These are phyloP conservation scores for Sclerurus mexicanus DNA, from an alignment of 2,113 vertebrate species.

Conservation along the genomic window DNA sequence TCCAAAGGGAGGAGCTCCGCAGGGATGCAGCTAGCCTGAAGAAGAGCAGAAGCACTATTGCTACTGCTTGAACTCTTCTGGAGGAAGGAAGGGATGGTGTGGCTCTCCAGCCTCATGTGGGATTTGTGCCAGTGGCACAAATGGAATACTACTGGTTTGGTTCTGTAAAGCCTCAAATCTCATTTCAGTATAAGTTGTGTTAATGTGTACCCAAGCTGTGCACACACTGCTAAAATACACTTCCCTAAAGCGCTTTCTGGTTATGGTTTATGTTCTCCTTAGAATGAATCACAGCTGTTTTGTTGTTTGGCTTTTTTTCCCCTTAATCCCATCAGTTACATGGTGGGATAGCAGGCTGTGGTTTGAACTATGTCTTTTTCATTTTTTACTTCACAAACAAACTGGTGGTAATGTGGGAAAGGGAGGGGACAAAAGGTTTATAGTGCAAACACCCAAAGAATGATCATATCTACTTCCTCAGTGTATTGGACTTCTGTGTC, in stretches of 20 bases:
- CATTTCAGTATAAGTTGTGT: not conserved
- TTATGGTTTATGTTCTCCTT: conserved; percentile 3
- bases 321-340: not conserved
- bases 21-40: not conserved
- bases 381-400: conserved; percentile 11
- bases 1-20: not conserved
- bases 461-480: not conserved
- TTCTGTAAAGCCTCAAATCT: not conserved
- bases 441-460: not conserved
- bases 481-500: rapidly evolving
- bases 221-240: not conserved
- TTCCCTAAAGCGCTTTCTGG: conserved; percentile 22
- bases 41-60: not conserved
- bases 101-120: not conserved
- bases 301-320: not conserved
- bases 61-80: not conserved
- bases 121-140: not conserved
- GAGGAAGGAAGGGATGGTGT: not conserved
- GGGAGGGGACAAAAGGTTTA: not conserved
- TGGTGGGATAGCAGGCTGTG: not conserved
- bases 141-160: rapidly evolving
- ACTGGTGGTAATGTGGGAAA: not conserved
- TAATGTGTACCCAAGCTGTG: not conserved
- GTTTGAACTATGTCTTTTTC: not conserved
- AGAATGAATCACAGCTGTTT: not conserved